Percentiles rank a stretch among this genome's conserved stretches.
phyloP scores from a whole-genome alignment of 2,113 vertebrate genomes.

The Garra rufa region DNA sequence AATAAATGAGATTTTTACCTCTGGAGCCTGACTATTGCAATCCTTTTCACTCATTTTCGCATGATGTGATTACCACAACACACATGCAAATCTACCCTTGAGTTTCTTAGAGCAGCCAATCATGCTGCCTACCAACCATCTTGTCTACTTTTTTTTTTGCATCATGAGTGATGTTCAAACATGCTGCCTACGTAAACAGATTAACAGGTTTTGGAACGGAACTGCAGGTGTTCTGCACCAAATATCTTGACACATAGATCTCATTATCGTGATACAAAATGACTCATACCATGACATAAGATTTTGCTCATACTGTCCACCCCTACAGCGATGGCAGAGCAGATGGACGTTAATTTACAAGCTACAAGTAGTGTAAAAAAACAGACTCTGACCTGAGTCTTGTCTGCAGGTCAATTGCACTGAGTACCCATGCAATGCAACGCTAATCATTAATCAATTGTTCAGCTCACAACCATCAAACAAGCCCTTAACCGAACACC shows the following conservation, averaged over 20 bases:
- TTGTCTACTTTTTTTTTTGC: neutral
- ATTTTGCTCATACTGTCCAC: neutral
- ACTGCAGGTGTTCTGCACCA: neutral
- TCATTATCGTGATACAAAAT: neutral
- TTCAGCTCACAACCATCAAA: slow-evolving; percentile 30
- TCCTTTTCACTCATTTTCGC: neutral
- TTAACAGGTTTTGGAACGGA: neutral
- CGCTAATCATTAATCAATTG: slow-evolving; percentile 8
- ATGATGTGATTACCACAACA: neutral
- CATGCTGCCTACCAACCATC: neutral
- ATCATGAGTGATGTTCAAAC: neutral
- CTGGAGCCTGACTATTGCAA: neutral
- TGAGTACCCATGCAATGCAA: neutral
- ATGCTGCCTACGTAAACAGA: neutral
- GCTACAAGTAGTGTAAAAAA: neutral
- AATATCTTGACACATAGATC: neutral
- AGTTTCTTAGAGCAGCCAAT: neutral
- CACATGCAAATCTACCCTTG: neutral
- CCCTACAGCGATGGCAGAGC: neutral
- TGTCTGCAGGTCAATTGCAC: slow-evolving; percentile 2
- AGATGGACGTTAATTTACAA: neutral
- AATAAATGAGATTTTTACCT: neutral
- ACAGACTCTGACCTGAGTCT: neutral
- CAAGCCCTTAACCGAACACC: neutral
- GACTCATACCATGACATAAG: neutral